Base-by-base conservation (phyloP, 2,113 vertebrate species). In the Python bivittatus region DNA sequence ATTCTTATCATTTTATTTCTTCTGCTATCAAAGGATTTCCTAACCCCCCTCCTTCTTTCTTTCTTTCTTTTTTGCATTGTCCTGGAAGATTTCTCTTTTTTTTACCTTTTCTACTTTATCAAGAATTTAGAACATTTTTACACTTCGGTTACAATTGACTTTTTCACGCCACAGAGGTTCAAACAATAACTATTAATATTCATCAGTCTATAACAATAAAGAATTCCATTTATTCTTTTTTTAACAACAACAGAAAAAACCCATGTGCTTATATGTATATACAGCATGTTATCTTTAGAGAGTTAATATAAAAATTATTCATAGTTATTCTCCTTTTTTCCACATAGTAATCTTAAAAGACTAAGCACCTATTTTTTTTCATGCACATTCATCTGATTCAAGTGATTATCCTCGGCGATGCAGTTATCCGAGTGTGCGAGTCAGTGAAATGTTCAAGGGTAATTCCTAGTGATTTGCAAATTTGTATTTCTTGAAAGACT, bases 131-230 rank as follows among this genome's bases (percentile, higher is more conserved):
- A 93, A 96, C 64, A 11, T 90, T 96, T 96, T 96, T 96, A 96
- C 93, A 96, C 95, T 95, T 96, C 94, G 92, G 92, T 96, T 96
- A 96, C 97, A 97, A 97, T 97, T 97, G 97, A 97, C 96, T 97
- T 97, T 97, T 95, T 95, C 96, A 94, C 13, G 91, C 95, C 95
- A 95, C 96, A 94, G 96, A 58, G 22, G 93, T 96, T 97, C 96
- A 96, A 96, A 97, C 96, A 97, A 97, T 97, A 97, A 97, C 96
- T 96, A 97, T 97, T 97, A 97, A 96, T 97, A 97, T 96, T 97
- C 96, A 96, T 95, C 94, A 96, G 94, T 96, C 96, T 96, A 94
- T 95, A 95, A 96, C 72, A 96, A 97, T 97, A 97, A 97, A 97
- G 97, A 97, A 96, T 97, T 96, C 96, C 96, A 96, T 97, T 97